phyloP scores from a whole-genome alignment of 2,888 invertebrate species.

The Hypsopygia costalis region DNA sequence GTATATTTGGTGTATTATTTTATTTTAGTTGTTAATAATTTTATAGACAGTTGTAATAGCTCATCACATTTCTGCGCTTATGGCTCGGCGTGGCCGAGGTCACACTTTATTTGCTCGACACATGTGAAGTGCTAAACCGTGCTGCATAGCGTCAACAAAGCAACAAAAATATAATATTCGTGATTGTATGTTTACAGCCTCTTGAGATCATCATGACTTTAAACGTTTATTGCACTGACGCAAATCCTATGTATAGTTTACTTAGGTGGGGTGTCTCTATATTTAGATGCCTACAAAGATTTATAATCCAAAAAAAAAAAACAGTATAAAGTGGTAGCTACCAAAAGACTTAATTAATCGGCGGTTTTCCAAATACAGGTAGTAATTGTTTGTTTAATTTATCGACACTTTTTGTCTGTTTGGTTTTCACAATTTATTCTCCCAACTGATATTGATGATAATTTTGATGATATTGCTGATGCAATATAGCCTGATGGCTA shows the following conservation, averaged over 20 bases:
- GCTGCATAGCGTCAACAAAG: slow-evolving; percentile 16
- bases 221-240: slow-evolving; percentile 16
- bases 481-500: too few species aligned
- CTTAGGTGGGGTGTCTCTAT: not conserved
- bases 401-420: too few species aligned
- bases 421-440: too few species aligned
- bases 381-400: too few species aligned
- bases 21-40: too few species aligned
- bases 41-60: not conserved
- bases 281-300: not conserved
- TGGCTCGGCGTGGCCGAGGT: not conserved
- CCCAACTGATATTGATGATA: too few species aligned
- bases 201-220: slow-evolving; percentile 16
- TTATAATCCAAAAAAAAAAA: too few species aligned
- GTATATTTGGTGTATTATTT: too few species aligned
- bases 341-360: too few species aligned
- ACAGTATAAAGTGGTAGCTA: too few species aligned
- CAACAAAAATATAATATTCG: slow-evolving; percentile 25
- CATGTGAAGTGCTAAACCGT: slow-evolving; percentile 20
- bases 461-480: too few species aligned
- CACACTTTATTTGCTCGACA: slow-evolving; percentile 10
- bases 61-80: not conserved
- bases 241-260: slow-evolving; percentile 10
- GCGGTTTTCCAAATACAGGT: too few species aligned
- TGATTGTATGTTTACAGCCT: slow-evolving; percentile 24